Percentiles rank a stretch among this genome's conserved stretches.
phyloP scores from a whole-genome alignment of 1,140 invertebrate species.

The Acromyrmex heyeri region DNA sequence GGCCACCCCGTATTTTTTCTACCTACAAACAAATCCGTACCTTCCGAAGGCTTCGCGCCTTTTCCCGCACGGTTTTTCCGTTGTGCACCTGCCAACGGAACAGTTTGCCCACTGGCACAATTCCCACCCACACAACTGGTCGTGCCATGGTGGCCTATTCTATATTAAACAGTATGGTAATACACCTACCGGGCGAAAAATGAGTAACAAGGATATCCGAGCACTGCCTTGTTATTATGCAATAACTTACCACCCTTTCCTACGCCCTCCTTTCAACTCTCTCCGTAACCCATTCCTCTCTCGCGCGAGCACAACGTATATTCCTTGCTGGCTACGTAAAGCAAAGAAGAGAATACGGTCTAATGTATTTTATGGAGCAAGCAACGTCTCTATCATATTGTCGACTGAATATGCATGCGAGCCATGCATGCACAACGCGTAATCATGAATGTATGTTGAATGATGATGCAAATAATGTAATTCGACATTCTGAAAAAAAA shows the following conservation, averaged over 20 bases:
- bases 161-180: conserved; percentile 86
- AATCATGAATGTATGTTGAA: conserved; percentile 76
- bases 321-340: conserved; percentile 41
- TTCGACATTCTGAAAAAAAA: conserved; percentile 54
- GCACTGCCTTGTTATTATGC: conserved; percentile 85
- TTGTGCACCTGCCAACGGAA: neutral
- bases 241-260: conserved; percentile 83
- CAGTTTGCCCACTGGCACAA: conserved; percentile 44
- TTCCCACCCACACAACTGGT: conserved; percentile 44
- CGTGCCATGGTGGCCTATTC: conserved; percentile 75
- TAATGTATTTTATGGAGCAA: conserved; percentile 82
- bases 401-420: conserved; percentile 77
- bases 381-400: conserved; percentile 84
- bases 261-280: conserved; percentile 34
- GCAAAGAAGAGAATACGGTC: conserved; percentile 68
- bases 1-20: conserved; percentile 67
- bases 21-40: neutral
- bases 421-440: conserved; percentile 66
- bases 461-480: conserved; percentile 78
- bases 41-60: neutral
- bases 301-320: conserved; percentile 21
- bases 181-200: conserved; percentile 80
- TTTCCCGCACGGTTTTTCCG: neutral
- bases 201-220: conserved; percentile 81
- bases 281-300: neutral